Base-by-base conservation (phyloP, 2,888 invertebrate species). In the Hesperia comma region DNA sequence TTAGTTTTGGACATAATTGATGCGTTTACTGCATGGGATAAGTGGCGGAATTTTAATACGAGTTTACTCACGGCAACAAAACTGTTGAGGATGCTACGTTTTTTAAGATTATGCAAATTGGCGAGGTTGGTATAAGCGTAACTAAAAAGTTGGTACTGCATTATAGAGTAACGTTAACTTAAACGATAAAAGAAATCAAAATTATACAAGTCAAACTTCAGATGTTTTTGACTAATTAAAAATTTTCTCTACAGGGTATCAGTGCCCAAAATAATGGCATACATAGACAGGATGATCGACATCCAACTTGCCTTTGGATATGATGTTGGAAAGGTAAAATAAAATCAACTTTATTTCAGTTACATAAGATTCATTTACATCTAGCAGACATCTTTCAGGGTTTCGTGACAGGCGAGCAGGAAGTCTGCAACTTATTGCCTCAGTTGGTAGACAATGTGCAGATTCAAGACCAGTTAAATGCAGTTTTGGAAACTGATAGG, bases 321-420 rank as follows among this genome's bases (percentile, higher is more conserved):
- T 74, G 95, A 95, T 71, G 93, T 95, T n/a, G 94, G 94, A 0
- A 93, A 94, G 86, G 93, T 93, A 70, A 61, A 21, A n/a, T 10
- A 14, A 19, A 12, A 12, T 3, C 19, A 49, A 19, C 10, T 7
- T 19, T 12, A 10, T 19, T 49, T 0, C 19, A 10, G 4, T 49
- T 0, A 10, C 19, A 49, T 10, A 19, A 19, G 19, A 19, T 49
- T 19, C 19, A 49, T 49, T 8, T 46, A 17, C 7, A n/a, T 19
- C 6, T 21, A 17, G 40, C 2, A 6, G 15, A 37, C 21, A 33
- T 64, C 26, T 72, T 74, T 69, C 5, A 93, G 88, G 95, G 94
- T 5, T 95, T 94, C 70, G 93, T 95, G 5, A 93, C 94, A 0
- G 94, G 94, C 0, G 93, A 94, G 46, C 94, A 94, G 71, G 95